phyloP scores from a whole-genome alignment of 2,797 vertebrate genomes.

The Halcyon leucocephala region DNA sequence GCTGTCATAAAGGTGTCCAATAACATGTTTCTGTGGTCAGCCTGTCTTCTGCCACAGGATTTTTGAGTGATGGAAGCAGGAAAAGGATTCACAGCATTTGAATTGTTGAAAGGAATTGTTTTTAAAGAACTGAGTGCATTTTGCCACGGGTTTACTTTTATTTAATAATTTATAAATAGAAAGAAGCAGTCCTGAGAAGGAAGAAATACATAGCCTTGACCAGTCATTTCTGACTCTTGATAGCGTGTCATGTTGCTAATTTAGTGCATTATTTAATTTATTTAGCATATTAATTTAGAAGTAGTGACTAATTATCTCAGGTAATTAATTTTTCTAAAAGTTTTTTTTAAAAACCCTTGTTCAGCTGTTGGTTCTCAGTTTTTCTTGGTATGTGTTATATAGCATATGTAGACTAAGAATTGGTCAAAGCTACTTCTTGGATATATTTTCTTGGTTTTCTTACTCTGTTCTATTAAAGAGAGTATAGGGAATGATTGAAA shows the following conservation, averaged over 20 bases:
- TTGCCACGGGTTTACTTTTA: background rate
- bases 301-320: background rate
- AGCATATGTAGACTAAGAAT: background rate
- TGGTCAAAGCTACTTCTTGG: background rate
- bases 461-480: background rate
- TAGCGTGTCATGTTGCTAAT: background rate
- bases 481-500: background rate
- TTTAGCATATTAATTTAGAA: background rate
- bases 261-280: background rate
- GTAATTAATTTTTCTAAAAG: background rate
- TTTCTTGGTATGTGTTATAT: background rate
- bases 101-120: conserved; percentile 5
- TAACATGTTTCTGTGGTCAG: background rate
- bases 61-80: conserved; percentile 12
- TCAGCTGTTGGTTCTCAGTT: background rate
- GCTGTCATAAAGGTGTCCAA: conserved; percentile 52
- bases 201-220: background rate
- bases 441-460: background rate
- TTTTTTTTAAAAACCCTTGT: background rate
- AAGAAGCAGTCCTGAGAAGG: background rate
- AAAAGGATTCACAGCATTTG: conserved; percentile 10
- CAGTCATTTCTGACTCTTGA: background rate
- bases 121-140: conserved; percentile 43
- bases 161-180: conserved; percentile 15
- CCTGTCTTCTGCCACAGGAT: conserved; percentile 17